Base-by-base conservation (phyloP, 2,888 invertebrate genomes). In the Hemicrepidius hirtus region DNA sequence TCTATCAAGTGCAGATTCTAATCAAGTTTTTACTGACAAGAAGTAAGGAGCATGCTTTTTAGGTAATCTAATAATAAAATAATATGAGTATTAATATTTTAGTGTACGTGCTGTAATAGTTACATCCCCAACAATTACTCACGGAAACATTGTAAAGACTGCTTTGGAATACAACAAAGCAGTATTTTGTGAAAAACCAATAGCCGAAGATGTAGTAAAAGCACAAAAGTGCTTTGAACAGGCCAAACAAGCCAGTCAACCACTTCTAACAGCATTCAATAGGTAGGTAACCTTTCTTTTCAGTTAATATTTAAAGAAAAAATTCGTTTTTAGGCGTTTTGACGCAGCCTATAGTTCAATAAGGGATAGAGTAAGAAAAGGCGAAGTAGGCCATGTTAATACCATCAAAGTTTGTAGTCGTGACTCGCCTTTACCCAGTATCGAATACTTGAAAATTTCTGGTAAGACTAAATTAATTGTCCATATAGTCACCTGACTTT, bases 121-220 rank as follows among this genome's bases (percentile, higher is more conserved):
- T 18, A 87, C 88, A 0, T 89, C 91, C 0, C 91, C 92, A 0
- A 92, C 91, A 0, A 87, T 83, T 82, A 88, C 90, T 0, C 92
- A 92, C 79, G 90, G 90, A 78, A 85, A 83, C 4, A 88, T 91
- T 16, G 88, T 91, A 0, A 86, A 86, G 0, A 87, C 86, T 70
- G 87, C 90, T 0, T 84, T 92, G 44, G 84, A 87, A 9, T 86
- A 87, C 66, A 87, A 88, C 74, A 93, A 92, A 80, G 89, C 90
- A 18, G 91, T 93, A 0, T 92, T 92, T 82, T 92, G 92, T 78
- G 93, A 93, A 83, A 93, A 93, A 79, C 93, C 93, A 0, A 89
- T 93, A 9, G 90, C 92, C 0, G 89, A 90, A 77, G 87, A 87
- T 71, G 85, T 87, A 2, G 85, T 87, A 24, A 87, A 88, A 7